A percentile compares a stretch with the other conserved stretches of the same genome.
Evolutionary conservation across 2,888 invertebrate species (phyloP).

Genomic region (Cheilosia urbana): DNA sequence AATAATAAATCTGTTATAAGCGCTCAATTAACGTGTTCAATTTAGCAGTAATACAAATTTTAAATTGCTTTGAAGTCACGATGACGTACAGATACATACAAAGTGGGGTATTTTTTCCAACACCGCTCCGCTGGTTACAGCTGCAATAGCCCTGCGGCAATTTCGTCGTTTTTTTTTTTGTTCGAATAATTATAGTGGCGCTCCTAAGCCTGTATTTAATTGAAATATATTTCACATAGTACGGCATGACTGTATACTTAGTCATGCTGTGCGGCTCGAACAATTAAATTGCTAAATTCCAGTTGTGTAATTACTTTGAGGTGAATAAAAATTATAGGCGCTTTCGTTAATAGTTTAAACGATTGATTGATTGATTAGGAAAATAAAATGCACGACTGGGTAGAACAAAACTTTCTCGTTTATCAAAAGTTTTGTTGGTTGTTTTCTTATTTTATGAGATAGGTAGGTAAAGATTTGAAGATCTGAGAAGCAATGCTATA

Average conservation of each 20-base stretch:
- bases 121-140: not conserved
- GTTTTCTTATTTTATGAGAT: too few relatives aligned
- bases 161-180: not conserved
- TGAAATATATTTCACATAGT: slow-evolving; percentile 11
- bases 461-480: too few relatives aligned
- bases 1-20: slow-evolving; percentile 56
- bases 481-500: too few relatives aligned
- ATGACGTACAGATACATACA: not conserved
- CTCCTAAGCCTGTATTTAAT: slow-evolving; percentile 23
- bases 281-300: not conserved
- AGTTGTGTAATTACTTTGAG: slow-evolving; percentile 9
- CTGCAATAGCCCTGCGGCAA: slow-evolving; percentile 18
- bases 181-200: slow-evolving; percentile 39
- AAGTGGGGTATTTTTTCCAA: too few relatives aligned
- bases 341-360: slow-evolving; percentile 20
- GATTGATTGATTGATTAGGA: slow-evolving; percentile 8
- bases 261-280: too few relatives aligned
- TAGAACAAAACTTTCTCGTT: too few relatives aligned
- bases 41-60: slow-evolving; percentile 4
- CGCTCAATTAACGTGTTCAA: slow-evolving; percentile 54
- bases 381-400: too few relatives aligned
- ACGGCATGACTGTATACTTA: not conserved
- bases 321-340: slow-evolving; percentile 25
- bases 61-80: slow-evolving; percentile 40
- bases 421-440: too few relatives aligned